Evolutionary conservation across 2,888 invertebrate species (phyloP).

Genomic region (Ophion ventricosus): DNA sequence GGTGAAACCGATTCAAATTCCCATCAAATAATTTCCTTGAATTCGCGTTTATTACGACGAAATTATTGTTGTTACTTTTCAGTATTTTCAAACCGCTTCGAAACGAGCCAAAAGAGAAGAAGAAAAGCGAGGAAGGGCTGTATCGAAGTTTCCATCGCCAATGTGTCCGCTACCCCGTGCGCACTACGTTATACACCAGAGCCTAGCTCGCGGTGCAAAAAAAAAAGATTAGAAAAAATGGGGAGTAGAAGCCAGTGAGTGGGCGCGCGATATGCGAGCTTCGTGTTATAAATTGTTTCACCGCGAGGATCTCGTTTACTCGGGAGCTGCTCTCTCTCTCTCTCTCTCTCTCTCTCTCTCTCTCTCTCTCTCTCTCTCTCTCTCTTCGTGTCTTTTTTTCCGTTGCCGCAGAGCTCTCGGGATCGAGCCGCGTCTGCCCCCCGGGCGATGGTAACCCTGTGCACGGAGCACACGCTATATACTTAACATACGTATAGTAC

Average conservation of each 20-base stretch:
- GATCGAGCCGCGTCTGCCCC: constrained; percentile 54
- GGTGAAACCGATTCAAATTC: background rate
- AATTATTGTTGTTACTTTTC: background rate
- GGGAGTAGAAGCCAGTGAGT: constrained; percentile 53
- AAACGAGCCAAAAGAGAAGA: too few relatives aligned
- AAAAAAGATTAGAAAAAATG: constrained; percentile 25
- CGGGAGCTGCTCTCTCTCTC: constrained; percentile 51
- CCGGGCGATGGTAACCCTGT: constrained; percentile 50
- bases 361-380: background rate
- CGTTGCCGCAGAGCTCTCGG: constrained; percentile 37
- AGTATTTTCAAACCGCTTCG: too few relatives aligned
- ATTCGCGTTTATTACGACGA: too few relatives aligned
- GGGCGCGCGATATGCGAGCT: constrained; percentile 64
- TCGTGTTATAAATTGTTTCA: constrained; percentile 67
- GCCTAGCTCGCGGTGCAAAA: constrained; percentile 24
- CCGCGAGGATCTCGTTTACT: constrained; percentile 67
- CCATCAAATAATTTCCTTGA: too few relatives aligned
- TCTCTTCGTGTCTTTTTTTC: too few relatives aligned
- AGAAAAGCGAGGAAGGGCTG: background rate
- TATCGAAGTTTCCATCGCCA: constrained; percentile 50
- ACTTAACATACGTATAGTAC: constrained; percentile 9
- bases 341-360: constrained; percentile 25
- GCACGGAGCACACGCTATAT: constrained; percentile 47
- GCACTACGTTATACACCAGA: constrained; percentile 52
- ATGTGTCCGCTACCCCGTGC: constrained; percentile 35